Evolutionary conservation across 2,797 vertebrate genomes (phyloP).

Genomic region (Perdix hodgsoniae): DNA sequence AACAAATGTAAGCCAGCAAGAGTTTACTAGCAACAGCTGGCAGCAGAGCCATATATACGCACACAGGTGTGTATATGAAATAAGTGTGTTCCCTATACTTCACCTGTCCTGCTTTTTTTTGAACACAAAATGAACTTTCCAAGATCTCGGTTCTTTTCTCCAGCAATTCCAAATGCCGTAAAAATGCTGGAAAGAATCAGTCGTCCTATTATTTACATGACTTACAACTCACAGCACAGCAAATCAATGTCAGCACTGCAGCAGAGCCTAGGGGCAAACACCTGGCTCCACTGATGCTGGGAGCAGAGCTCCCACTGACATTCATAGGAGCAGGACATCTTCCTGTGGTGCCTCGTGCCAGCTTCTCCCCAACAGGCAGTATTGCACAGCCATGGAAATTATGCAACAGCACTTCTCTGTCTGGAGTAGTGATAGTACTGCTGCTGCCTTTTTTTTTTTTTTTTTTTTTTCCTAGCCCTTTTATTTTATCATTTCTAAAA

Average conservation of each 20-base stretch:
- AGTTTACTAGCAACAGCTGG: neutral
- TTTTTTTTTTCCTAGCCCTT: neutral
- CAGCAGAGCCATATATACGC: neutral
- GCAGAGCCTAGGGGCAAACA: slow-evolving; percentile 31
- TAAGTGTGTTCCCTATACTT: neutral
- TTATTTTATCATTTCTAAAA: neutral
- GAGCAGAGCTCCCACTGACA: slow-evolving; percentile 1
- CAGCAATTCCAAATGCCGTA: slow-evolving; percentile 5
- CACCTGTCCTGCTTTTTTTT: slow-evolving; percentile 1
- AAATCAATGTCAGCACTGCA: slow-evolving; percentile 34
- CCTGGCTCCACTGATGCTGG: slow-evolving; percentile 12
- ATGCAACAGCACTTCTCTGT: neutral
- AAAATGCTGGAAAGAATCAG: slow-evolving; percentile 33
- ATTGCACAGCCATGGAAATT: neutral
- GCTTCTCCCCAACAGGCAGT: neutral
- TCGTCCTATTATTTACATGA: neutral
- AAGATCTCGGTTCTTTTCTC: neutral
- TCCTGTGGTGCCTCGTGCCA: fast-evolving
- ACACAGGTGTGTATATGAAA: neutral
- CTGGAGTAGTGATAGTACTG: neutral
- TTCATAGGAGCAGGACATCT: neutral
- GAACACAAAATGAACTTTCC: neutral
- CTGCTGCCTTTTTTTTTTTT: neutral
- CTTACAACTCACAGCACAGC: neutral
- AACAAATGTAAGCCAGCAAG: neutral